Evolutionary conservation across 2,888 invertebrate genomes (phyloP), one percentile per base, ranked within the genome.

Genomic region (Eupithecia inturbata): DNA sequence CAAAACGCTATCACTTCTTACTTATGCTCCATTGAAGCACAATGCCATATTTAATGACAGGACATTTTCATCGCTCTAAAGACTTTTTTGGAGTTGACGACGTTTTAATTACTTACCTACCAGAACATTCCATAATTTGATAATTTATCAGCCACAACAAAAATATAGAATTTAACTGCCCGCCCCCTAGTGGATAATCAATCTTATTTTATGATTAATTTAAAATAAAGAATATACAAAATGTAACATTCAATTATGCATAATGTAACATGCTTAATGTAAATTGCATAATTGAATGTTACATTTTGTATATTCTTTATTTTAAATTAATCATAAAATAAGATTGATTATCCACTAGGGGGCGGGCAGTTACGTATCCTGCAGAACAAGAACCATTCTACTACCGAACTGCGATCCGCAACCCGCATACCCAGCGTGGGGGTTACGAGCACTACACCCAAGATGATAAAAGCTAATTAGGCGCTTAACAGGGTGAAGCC

Each of bases 11-110:
- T 33, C 7, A 68, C 68, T 39, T 9, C n/a, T 68, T 22, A 53
- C 53, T 68, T 68, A 3, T 16, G 33, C 36, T 39, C 26, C 68
- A 26, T 36, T 39, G 26, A 22, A 45, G 22, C 12, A 39, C 28
- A 41, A 28, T 63, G 45, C 70, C 63, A 28, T 28, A 45, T 53
- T 68, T 57, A 72, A 68, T 57, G 45, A 31, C 22, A 57, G 39
- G 41, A 53, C 22, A 64, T 68, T 69, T n/a, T 53, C 41, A 57
- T 14, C 41, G 31, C 31, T 31, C 33, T 14, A 28, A 71, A 19
- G 36, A 66, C 49, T 57, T 60, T 71, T 67, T 66, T 67, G 28
- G 67, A 41, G 67, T 71, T 67, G 67, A 71, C 31, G 67, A 71
- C 67, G 31, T 71, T 71, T 67, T 26, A 71, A 67, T 71, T 41